Conservation (phyloP, 1,140 invertebrate genomes). For the Sesamia nonagrioides region DNA sequence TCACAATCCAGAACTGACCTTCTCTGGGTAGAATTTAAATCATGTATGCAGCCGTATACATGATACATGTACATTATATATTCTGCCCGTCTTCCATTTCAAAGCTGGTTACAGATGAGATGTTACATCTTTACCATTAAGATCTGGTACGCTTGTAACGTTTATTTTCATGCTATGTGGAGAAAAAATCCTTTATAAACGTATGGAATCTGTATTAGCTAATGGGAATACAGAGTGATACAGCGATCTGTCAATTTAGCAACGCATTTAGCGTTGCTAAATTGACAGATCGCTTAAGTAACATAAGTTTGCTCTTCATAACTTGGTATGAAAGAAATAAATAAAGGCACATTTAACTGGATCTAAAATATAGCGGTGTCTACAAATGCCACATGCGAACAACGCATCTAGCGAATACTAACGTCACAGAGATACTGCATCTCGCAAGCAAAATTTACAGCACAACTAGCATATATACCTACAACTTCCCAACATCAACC, state of each 20-base stretch:
- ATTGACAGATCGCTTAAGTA: not conserved
- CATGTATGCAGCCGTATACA: not conserved
- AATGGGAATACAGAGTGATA: not conserved
- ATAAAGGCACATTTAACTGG: too few species aligned
- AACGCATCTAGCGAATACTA: too few species aligned
- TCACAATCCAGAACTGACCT: slow-evolving; percentile 7
- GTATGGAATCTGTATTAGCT: not conserved
- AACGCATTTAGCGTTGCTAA: too few species aligned
- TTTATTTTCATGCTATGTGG: not conserved
- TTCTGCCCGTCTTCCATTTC: not conserved
- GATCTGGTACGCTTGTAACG: not conserved
- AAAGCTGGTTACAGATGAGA: not conserved
- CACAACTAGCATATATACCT: too few species aligned
- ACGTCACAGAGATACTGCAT: too few species aligned
- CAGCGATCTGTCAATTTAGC: too few species aligned
- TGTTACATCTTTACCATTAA: not conserved
- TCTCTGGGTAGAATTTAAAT: slow-evolving; percentile 21
- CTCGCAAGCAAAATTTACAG: too few species aligned
- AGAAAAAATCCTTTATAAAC: too few species aligned
- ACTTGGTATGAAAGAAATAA: not conserved
- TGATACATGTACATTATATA: too few species aligned
- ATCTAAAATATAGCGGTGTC: too few species aligned
- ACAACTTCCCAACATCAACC: too few species aligned
- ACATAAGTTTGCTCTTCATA: not conserved
- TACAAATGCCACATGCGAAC: too few species aligned